Evolutionary conservation across 37 sponge, comb jelly and placozoan species (phyloP).

Genomic region (Hexactinellida sp.): DNA sequence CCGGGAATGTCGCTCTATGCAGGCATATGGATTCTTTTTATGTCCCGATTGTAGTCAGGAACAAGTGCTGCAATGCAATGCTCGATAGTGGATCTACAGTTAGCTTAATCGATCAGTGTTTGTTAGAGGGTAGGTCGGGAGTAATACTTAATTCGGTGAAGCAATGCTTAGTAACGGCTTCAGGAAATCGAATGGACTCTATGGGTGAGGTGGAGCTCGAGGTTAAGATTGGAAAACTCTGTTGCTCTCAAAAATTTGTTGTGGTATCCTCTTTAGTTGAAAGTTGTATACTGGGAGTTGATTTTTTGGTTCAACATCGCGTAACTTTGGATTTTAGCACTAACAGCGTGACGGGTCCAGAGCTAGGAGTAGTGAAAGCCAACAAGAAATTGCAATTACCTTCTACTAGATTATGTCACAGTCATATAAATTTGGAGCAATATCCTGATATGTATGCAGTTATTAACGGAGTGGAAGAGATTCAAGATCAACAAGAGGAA

Average conservation of each 20-base stretch:
- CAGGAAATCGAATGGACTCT: neutral
- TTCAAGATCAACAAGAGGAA: neutral
- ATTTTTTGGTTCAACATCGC: neutral
- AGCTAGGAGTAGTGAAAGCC: too few species aligned
- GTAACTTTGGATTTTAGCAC: neutral
- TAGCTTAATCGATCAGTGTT: neutral
- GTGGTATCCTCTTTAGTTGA: neutral
- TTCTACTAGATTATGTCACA: neutral
- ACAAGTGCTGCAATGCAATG: neutral
- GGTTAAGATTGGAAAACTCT: neutral
- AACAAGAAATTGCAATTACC: neutral
- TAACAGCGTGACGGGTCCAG: neutral
- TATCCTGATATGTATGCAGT: neutral
- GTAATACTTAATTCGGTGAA: neutral
- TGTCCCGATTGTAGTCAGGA: neutral
- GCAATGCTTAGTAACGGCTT: neutral
- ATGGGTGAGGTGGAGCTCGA: neutral
- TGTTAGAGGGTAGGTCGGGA: neutral
- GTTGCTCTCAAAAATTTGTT: neutral
- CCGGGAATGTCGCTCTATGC: neutral
- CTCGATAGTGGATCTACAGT: too few species aligned
- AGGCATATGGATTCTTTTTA: neutral
- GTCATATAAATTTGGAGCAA: neutral
- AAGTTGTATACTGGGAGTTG: too few species aligned
- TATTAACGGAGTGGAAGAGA: neutral